Percentiles rank a stretch among this genome's conserved stretches.
phyloP scores from a whole-genome alignment of 2,113 vertebrate species.

The Gymnogyps californianus region DNA sequence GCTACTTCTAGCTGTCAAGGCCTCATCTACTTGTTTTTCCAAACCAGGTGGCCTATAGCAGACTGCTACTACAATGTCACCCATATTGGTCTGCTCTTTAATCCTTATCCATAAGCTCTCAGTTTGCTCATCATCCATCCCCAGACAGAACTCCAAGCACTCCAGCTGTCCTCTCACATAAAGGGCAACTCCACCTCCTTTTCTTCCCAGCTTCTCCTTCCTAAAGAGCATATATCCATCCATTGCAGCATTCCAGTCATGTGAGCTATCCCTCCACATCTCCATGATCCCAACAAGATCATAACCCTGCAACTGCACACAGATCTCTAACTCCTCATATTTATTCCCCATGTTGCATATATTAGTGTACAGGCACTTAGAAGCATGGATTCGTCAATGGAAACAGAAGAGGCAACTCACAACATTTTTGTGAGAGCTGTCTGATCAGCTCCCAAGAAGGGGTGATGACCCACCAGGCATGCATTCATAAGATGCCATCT shows the following conservation, averaged over 20 bases:
- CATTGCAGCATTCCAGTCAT: not conserved
- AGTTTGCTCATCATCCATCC: not conserved
- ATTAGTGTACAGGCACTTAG: not conserved
- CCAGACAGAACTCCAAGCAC: not conserved
- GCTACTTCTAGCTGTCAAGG: not conserved
- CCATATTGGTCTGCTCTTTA: not conserved
- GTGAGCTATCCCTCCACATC: not conserved
- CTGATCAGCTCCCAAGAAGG: not conserved
- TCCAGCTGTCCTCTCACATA: not conserved
- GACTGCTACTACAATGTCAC: not conserved
- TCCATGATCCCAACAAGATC: not conserved
- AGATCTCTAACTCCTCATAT: not conserved
- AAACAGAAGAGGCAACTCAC: not conserved
- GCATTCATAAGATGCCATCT: not conserved
- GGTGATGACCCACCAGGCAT: not conserved
- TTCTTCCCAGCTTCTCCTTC: not conserved
- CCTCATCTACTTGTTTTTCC: not conserved
- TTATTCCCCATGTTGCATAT: not conserved
- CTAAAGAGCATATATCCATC: not conserved
- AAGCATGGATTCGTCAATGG: not conserved
- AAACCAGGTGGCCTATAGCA: not conserved
- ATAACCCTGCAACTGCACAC: not conserved
- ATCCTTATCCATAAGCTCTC: not conserved
- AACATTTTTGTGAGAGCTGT: not conserved
- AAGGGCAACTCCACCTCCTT: not conserved